Evolutionary conservation across 2,888 invertebrate genomes (phyloP).

Genomic region (Panzeria rudis): DNA sequence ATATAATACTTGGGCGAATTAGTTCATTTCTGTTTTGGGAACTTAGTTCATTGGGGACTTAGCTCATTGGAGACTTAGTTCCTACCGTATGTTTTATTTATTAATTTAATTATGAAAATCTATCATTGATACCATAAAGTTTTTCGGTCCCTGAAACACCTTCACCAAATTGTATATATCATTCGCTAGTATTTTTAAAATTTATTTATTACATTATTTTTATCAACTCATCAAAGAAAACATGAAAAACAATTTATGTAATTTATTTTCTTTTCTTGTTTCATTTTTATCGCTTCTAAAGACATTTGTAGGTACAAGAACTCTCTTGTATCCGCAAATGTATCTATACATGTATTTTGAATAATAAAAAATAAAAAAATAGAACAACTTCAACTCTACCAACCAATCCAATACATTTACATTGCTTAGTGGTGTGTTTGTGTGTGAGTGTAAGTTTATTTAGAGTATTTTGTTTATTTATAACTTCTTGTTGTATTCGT

Average conservation of each 20-base stretch:
- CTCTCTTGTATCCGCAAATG: conserved; percentile 26
- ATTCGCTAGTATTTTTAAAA: conserved; percentile 9
- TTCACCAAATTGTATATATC: not conserved
- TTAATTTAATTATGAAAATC: too few species aligned
- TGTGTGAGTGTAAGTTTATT: conserved; percentile 34
- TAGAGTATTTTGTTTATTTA: conserved; percentile 60
- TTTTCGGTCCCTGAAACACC: not conserved
- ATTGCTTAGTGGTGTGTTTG: not conserved
- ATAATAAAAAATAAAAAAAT: not conserved
- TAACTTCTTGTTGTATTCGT: conserved; percentile 59
- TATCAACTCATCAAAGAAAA: conserved; percentile 41
- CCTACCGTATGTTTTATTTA: too few species aligned
- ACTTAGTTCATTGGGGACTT: too few species aligned
- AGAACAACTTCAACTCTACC: conserved; percentile 17
- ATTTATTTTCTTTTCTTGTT: conserved; percentile 41
- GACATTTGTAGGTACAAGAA: conserved; percentile 35
- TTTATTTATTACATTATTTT: conserved; percentile 17
- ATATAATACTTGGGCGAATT: too few species aligned
- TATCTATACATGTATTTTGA: conserved; percentile 32
- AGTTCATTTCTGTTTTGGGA: too few species aligned
- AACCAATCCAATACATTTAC: conserved; percentile 32
- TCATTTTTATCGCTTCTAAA: conserved; percentile 11
- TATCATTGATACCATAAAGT: not conserved
- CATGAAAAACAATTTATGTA: conserved; percentile 42
- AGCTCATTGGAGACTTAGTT: too few species aligned